phyloP scores from a whole-genome alignment of 2,888 invertebrate species.

The Stenotaenia linearis region DNA sequence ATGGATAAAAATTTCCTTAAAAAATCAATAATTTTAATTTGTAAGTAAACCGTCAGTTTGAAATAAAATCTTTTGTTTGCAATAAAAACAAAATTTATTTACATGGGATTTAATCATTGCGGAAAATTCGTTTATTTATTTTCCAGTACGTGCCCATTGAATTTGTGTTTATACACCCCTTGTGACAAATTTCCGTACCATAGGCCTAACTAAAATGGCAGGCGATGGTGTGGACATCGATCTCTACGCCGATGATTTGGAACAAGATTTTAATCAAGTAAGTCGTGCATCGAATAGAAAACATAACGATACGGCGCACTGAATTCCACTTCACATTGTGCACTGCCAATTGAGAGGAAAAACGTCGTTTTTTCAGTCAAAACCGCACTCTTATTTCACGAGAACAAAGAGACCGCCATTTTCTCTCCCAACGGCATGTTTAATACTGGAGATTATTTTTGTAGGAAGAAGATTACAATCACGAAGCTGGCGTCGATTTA shows the following conservation, averaged over 20 bases:
- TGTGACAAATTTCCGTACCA: neutral
- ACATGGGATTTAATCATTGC: no score
- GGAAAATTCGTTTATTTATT: no score
- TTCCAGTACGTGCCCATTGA: no score
- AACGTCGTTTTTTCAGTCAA: no score
- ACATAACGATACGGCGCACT: neutral
- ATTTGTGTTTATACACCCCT: neutral
- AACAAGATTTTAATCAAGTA: conserved; percentile 84
- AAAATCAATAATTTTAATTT: no score
- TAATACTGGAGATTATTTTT: neutral
- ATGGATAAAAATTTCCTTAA: no score
- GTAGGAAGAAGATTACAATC: conserved; percentile 57
- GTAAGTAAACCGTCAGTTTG: no score
- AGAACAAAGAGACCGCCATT: conserved; percentile 17
- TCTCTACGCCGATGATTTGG: conserved; percentile 93
- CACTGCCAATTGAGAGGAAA: neutral
- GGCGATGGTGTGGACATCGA: conserved; percentile 87
- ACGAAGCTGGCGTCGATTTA: conserved; percentile 81
- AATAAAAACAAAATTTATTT: no score
- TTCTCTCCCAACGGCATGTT: neutral
- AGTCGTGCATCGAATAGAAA: conserved; percentile 40
- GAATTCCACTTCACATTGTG: neutral
- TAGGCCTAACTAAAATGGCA: conserved; percentile 52
- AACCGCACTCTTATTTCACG: no score
- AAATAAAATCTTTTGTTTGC: no score